Evolutionary conservation across 2,113 vertebrate species (phyloP).

Genomic region (Antigone vipio): DNA sequence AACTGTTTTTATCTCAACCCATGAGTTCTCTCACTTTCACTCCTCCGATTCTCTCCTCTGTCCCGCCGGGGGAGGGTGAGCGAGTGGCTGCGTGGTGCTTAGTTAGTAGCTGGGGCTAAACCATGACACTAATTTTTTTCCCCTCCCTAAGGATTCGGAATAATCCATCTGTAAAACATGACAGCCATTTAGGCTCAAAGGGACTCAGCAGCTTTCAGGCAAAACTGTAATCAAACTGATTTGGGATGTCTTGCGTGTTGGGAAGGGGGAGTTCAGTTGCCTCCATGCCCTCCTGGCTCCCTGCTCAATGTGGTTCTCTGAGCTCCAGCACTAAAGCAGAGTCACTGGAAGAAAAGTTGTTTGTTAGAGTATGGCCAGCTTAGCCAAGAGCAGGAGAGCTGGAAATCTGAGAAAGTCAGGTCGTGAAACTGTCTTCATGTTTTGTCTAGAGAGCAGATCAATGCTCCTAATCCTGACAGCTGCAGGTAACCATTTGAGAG

Average conservation of each 20-base stretch:
- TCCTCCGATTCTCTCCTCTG: no score
- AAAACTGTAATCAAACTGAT: neutral
- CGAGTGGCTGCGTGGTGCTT: no score
- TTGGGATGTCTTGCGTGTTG: neutral
- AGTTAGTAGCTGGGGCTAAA: no score
- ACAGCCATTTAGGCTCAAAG: neutral
- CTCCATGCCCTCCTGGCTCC: neutral
- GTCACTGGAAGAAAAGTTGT: neutral
- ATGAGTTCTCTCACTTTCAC: no score
- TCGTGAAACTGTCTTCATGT: neutral
- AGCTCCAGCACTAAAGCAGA: neutral
- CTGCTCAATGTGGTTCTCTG: neutral
- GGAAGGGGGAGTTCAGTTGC: neutral
- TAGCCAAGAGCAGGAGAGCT: neutral
- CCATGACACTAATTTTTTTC: neutral
- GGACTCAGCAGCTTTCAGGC: neutral
- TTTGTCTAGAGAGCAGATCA: neutral
- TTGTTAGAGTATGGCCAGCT: neutral
- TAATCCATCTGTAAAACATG: neutral
- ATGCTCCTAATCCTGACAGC: neutral
- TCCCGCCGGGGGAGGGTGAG: no score
- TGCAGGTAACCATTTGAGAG: neutral
- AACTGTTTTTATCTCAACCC: no score
- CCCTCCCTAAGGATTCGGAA: neutral
- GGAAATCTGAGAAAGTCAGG: neutral